Base-by-base conservation (phyloP, 2,888 invertebrate species). In the Amaurobius ferox region DNA sequence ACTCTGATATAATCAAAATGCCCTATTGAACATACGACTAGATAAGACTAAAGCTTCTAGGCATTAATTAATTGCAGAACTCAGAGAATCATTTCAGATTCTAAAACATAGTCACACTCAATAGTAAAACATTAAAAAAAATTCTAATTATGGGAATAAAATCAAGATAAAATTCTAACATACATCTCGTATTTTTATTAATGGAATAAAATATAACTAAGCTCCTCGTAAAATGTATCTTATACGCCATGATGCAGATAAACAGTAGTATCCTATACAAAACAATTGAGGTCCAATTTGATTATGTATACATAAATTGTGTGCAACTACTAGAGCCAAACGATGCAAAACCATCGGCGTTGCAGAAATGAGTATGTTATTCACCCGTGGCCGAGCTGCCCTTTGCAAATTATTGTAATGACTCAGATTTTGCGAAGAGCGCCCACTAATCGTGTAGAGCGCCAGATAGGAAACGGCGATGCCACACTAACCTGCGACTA, bases 351-450 rank as follows among this genome's bases (percentile, higher is more conserved):
- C 19, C 19, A 66, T n/a, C 7, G 23, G 32, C 30, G 19, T 19
- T 3, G 1, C 3, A 1, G 68, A 67, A 23, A 35, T n/a, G 67
- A 67, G 40, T 68, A 40, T 28, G 26, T 40, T 72, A 85, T 85
- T 85, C 83, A 77, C 44, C 32, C 44, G 66, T 61, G 9, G 72
- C 39, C 67, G 28, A 71, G 26, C 62, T 28, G 70, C 74, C 64
- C 48, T 71, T 30, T 39, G 23, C 39, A 70, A 78, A 85, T 85
- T 55, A 85, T 44, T 19, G 29, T 71, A 83, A 77, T 77, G 83
- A 71, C 48, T 85, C 62, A 32, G 77, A 85, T 85, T 85, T 73
- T 44, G 40, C 55, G 39, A 32, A 64, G 70, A 30, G 62, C 62
- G 11, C n/a, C n/a, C n/a, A n/a, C 35, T 85, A 85, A 85, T 61